These are phyloP conservation scores for Hippocampus zosterae DNA, from an alignment of 2,113 vertebrate species.

Conservation along the genomic window DNA sequence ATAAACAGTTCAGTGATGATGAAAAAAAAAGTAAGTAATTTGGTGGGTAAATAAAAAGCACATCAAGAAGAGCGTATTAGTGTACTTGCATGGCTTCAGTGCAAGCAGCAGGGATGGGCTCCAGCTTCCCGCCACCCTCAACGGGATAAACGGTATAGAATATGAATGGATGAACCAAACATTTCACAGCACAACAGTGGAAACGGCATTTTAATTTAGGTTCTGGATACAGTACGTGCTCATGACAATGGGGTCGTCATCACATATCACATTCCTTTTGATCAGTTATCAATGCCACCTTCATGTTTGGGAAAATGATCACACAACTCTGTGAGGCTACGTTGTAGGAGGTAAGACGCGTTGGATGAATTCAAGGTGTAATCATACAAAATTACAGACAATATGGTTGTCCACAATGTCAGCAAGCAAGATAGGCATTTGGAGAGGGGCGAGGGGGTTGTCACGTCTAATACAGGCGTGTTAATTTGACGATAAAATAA, in stretches of 20 bases:
- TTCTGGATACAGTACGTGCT: neutral
- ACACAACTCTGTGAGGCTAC: slow-evolving; percentile 5
- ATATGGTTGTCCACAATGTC: neutral
- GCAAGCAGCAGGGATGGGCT: neutral
- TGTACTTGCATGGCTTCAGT: neutral
- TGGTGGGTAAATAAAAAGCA: neutral
- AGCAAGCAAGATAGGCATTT: slow-evolving; percentile 10
- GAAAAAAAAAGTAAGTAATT: neutral
- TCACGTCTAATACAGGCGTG: slow-evolving; percentile 41
- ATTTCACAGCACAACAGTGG: neutral
- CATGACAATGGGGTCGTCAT: neutral
- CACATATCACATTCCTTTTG: neutral
- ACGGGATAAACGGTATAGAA: neutral
- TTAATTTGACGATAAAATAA: neutral
- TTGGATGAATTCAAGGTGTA: slow-evolving; percentile 4
- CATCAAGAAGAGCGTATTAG: neutral
- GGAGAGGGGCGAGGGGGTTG: neutral
- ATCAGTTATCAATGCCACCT: neutral
- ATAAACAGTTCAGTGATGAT: no score
- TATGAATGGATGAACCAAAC: neutral
- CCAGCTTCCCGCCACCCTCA: neutral
- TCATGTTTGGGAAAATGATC: neutral
- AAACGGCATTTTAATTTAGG: neutral
- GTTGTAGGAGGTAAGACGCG: neutral
- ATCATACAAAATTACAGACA: slow-evolving; percentile 5